Conservation (phyloP, 2,113 vertebrate species). For the Eidolon helvum region DNA sequence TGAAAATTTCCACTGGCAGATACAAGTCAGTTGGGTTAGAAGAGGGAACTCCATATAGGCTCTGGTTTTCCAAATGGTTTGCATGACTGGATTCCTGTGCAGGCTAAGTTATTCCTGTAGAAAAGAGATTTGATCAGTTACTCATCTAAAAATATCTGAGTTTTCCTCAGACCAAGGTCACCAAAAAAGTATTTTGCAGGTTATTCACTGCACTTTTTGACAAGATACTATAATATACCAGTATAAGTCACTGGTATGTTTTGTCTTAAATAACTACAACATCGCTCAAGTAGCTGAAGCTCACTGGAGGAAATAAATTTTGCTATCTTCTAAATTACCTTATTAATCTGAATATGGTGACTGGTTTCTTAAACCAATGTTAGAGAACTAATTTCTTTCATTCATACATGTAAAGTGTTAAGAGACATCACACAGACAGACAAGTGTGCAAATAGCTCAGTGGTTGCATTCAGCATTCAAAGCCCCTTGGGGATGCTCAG, state of each 20-base stretch:
- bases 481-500: conserved; percentile 58
- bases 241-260: neutral
- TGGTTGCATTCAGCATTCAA: conserved; percentile 71
- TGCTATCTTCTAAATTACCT: conserved; percentile 61
- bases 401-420: neutral
- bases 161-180: neutral
- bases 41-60: conserved; percentile 83
- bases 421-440: conserved; percentile 40
- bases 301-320: conserved; percentile 50
- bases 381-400: conserved; percentile 33
- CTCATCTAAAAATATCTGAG: conserved; percentile 30
- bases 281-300: conserved; percentile 52
- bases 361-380: conserved; percentile 51
- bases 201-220: neutral
- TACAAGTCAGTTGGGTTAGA: conserved; percentile 84
- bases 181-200: neutral
- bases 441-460: conserved; percentile 44
- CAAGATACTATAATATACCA: neutral
- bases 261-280: conserved; percentile 51
- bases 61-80: conserved; percentile 84
- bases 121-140: conserved; percentile 74
- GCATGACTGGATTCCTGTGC: conserved; percentile 82
- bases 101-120: conserved; percentile 88
- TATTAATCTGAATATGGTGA: conserved; percentile 46
- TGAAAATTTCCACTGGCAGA: conserved; percentile 84